Evolutionary conservation across 2,797 vertebrate species (phyloP), one percentile per base, ranked within the genome.

Genomic region (Mycteria americana): DNA sequence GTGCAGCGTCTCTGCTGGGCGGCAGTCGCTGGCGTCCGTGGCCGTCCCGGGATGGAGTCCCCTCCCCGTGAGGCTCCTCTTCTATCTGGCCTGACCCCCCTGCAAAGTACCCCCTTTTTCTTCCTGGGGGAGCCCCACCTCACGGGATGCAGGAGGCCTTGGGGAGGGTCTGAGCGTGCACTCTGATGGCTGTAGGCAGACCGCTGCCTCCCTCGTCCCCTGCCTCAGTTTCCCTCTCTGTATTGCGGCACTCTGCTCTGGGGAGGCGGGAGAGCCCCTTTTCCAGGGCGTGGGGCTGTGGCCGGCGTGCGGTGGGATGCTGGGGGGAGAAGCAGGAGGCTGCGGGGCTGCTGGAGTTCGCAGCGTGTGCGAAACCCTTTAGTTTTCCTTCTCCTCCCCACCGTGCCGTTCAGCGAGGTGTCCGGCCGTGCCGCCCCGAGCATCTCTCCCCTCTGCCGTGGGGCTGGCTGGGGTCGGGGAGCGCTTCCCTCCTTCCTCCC

Each of bases 21-120:
- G 13, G 35, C 33, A 1, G 2, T 67, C 1, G 4, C 37, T 0
- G 2, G 11, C 0, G 0, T n/a, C 79, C 1, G 0, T 35, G 24
- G 21, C 41, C 2, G 0, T 72, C 30, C 60, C 31, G 7, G 33
- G 1, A 0, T 11, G 25, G 11, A 35, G 10, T 3, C 41, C 15
- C 33, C 9, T 50, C 25, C 27, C 9, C 0, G 0, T 7, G 48
- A 24, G 41, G 57, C 39, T 82, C 35, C 53, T 53, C 28, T 48
- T 51, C 27, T 15, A 5, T 13, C 31, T 10, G 59, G 5, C 17
- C 3, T 57, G 35, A 22, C 6, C 16, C 30, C 6, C 7, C 1
- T 3, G 9, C 51, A 10, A 0, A 17, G 6, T 3, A 28, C 4
- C 14, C 30, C 22, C 3, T 6, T 23, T 54, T 31, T 54, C 23